Conservation (phyloP, 2,797 vertebrate species). For the Aeoliscus strigatus region DNA sequence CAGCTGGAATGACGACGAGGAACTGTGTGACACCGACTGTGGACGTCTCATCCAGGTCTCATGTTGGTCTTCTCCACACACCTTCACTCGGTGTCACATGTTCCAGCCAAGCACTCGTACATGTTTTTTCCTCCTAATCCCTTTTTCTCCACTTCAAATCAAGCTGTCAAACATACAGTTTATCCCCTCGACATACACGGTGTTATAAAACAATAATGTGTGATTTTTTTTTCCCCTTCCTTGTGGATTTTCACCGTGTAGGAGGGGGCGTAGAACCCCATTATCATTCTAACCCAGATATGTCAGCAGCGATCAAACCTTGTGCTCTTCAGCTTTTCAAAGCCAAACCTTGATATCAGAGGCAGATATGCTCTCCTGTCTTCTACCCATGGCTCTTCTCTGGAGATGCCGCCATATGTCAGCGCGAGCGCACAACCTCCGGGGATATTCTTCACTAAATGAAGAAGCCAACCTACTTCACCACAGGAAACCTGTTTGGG, state of each 20-base stretch:
- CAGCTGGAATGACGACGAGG: no score
- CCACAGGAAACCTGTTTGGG: no score
- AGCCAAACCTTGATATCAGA: constrained; percentile 56
- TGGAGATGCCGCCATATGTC: no score
- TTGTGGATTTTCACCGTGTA: constrained; percentile 42
- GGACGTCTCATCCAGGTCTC: no score
- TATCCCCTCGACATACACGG: constrained; percentile 41
- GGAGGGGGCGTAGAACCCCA: constrained; percentile 32
- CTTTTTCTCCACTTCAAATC: constrained; percentile 46
- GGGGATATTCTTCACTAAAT: no score
- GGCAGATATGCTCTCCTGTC: constrained; percentile 37
- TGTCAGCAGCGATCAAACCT: constrained; percentile 62
- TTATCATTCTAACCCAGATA: constrained; percentile 69
- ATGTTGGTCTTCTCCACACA: constrained; percentile 18
- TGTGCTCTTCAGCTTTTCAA: constrained; percentile 58
- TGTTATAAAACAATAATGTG: constrained; percentile 41
- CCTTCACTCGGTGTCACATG: constrained; percentile 22
- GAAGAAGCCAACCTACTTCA: no score
- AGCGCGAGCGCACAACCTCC: no score
- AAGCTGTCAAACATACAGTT: constrained; percentile 49
- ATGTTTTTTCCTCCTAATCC: constrained; percentile 54
- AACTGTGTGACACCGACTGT: no score
- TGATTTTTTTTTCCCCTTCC: constrained; percentile 29
- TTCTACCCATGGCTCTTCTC: constrained; percentile 27
- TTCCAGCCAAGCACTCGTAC: constrained; percentile 31